Conservation (phyloP, 1,140 invertebrate genomes). For the Ectropis grisescens region DNA sequence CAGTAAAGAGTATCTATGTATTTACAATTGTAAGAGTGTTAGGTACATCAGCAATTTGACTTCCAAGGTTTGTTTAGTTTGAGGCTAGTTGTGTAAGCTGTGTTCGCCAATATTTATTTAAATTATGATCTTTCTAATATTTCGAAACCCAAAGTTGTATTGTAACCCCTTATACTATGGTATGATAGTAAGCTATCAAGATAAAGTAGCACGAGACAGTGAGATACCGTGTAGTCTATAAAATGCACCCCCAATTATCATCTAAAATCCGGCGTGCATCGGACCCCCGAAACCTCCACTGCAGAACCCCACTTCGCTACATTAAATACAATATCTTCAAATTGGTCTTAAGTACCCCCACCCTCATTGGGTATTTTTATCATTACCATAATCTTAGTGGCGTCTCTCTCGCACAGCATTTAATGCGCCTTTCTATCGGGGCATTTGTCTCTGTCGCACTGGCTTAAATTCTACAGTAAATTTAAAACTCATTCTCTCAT, state of each 20-base stretch:
- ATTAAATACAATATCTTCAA: slow-evolving; percentile 68
- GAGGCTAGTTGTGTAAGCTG: too few relatives aligned
- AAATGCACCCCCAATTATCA: slow-evolving; percentile 56
- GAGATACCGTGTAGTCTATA: too few relatives aligned
- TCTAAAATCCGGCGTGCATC: slow-evolving; percentile 45
- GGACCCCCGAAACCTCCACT: slow-evolving; percentile 23
- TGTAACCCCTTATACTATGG: too few relatives aligned
- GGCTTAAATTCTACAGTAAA: slow-evolving; percentile 33
- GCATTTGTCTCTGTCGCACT: slow-evolving; percentile 20
- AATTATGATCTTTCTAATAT: too few relatives aligned
- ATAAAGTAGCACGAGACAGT: too few relatives aligned
- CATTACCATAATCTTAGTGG: slow-evolving; percentile 60
- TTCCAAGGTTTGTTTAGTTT: too few relatives aligned
- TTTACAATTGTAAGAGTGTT: too few relatives aligned
- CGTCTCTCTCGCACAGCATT: slow-evolving; percentile 13
- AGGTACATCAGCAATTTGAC: too few relatives aligned
- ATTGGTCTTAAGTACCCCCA: slow-evolving; percentile 59
- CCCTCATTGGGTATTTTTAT: slow-evolving; percentile 60
- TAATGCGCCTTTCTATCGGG: slow-evolving; percentile 7
- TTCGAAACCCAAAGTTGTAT: too few relatives aligned
- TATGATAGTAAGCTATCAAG: too few relatives aligned
- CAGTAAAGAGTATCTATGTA: too few relatives aligned
- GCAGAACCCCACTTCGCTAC: slow-evolving; percentile 26
- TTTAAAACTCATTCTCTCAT: slow-evolving; percentile 51
- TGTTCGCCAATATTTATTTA: too few relatives aligned